Conservation (phyloP, 2,888 invertebrate species). For the Cacoxenus indagator region DNA sequence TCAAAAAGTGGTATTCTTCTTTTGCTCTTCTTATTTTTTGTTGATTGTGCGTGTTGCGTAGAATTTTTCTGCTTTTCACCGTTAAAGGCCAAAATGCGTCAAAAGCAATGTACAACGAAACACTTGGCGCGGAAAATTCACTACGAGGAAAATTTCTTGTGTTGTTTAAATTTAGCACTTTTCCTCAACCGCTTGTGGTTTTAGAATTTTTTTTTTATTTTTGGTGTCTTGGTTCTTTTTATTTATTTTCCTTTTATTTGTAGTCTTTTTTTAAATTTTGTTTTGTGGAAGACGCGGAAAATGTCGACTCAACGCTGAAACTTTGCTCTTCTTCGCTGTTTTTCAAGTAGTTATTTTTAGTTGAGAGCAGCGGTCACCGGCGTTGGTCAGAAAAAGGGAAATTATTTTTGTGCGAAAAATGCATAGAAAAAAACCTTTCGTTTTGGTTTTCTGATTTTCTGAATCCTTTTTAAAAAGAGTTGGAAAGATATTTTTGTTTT, state of each 20-base stretch:
- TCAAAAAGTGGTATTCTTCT: background rate
- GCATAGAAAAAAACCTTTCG: background rate
- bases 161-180: slow-evolving; percentile 40
- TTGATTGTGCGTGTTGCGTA: background rate
- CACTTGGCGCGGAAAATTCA: slow-evolving; percentile 27
- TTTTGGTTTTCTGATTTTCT: no score
- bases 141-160: slow-evolving; percentile 37
- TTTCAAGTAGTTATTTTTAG: slow-evolving; percentile 6
- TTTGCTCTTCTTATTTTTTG: background rate
- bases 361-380: slow-evolving; percentile 16
- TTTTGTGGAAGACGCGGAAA: slow-evolving; percentile 15
- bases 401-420: background rate
- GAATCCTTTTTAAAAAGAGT: background rate
- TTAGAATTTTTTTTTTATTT: slow-evolving; percentile 6
- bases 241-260: slow-evolving; percentile 37
- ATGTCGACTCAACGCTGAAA: background rate
- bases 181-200: background rate
- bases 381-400: background rate
- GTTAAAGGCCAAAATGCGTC: slow-evolving; percentile 42
- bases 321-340: background rate
- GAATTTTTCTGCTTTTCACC: slow-evolving; percentile 32
- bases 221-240: slow-evolving; percentile 20
- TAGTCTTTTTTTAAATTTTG: slow-evolving; percentile 34
- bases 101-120: slow-evolving; percentile 25
- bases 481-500: background rate